Evolutionary conservation across 2,113 vertebrate species (phyloP).

Genomic region (Centropristis striata): DNA sequence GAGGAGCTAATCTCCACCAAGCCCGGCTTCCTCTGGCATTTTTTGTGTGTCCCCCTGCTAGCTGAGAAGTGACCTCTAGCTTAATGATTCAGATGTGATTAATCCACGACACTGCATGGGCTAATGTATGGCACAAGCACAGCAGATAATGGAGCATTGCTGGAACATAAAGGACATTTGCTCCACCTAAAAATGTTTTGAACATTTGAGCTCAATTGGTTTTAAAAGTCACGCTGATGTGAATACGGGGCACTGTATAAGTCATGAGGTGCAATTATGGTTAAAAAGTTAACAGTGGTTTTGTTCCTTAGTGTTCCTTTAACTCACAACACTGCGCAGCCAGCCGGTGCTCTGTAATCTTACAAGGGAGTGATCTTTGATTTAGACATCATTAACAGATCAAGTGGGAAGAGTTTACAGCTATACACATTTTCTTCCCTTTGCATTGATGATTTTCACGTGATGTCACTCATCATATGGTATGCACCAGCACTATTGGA

Average conservation of each 20-base stretch:
- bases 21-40: conserved; percentile 46
- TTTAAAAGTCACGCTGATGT: conserved; percentile 25
- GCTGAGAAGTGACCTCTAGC: conserved; percentile 77
- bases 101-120: conserved; percentile 62
- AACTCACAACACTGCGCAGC: conserved; percentile 2
- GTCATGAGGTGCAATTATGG: conserved; percentile 31
- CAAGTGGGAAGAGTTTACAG: conserved; percentile 2
- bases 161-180: conserved; percentile 44
- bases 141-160: conserved; percentile 50
- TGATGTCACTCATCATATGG: background rate
- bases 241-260: conserved; percentile 11
- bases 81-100: conserved; percentile 83
- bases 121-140: conserved; percentile 53
- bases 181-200: background rate
- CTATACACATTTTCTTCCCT: background rate
- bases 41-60: conserved; percentile 41
- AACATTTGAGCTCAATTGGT: conserved; percentile 8
- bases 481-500: background rate
- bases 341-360: background rate
- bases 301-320: background rate
- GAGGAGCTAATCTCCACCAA: conserved; percentile 64
- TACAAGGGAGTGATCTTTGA: conserved; percentile 14
- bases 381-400: conserved; percentile 22
- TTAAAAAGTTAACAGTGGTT: conserved; percentile 25
- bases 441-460: conserved; percentile 1